Percentiles rank a stretch among this genome's conserved stretches.
Evolutionary conservation across 2,797 vertebrate species (phyloP).

Genomic region (Adelosebastes latens): DNA sequence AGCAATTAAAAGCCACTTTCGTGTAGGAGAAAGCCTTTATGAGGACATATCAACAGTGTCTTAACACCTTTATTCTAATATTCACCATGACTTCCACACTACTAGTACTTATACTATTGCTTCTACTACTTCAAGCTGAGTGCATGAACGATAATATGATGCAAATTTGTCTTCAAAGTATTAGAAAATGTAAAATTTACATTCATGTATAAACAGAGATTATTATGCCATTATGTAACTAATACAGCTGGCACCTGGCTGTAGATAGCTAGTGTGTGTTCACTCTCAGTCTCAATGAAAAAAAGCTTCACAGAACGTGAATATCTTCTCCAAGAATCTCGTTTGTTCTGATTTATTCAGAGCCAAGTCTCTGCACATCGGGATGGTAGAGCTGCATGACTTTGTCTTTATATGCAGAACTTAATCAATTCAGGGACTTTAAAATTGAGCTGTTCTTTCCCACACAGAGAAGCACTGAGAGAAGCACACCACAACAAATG

Average conservation of each 20-base stretch:
- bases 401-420: neutral
- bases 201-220: neutral
- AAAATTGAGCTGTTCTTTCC: neutral
- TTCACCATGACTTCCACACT: neutral
- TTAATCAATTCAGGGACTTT: slow-evolving; percentile 7
- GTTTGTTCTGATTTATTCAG: slow-evolving; percentile 1
- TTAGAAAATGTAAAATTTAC: neutral
- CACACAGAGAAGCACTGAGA: neutral
- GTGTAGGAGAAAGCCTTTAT: neutral
- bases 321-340: neutral
- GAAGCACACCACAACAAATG: neutral
- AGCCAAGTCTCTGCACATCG: neutral
- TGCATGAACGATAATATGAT: neutral
- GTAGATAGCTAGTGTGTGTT: neutral
- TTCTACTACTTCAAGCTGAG: neutral
- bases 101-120: neutral
- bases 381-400: neutral
- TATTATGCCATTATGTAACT: neutral
- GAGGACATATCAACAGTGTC: neutral
- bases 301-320: neutral
- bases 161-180: neutral
- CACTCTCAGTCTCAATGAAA: neutral
- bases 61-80: slow-evolving; percentile 7
- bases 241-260: neutral
- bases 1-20: slow-evolving; percentile 60